Evolutionary conservation across 2,113 vertebrate genomes (phyloP), one percentile per base, ranked within the genome.

Genomic region (Hippolais icterina): DNA sequence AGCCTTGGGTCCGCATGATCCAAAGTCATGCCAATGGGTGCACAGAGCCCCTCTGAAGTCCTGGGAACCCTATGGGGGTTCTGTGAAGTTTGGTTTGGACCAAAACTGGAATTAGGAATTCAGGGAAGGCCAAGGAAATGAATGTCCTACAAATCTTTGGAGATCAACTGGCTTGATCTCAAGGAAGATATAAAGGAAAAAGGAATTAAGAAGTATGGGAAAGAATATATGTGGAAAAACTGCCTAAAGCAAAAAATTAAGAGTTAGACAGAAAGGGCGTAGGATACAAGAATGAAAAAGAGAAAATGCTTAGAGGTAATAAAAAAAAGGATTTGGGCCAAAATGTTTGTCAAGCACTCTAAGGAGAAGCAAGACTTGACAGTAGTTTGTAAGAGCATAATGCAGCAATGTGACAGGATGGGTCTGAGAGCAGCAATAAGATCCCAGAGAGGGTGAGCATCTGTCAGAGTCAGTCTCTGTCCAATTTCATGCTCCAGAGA

Each of bases 381-480:
- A 56, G 53, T 49, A 49, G 46, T 80, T 53, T 46, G 44, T 42
- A 59, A 63, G 10, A 52, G 12, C 49, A 56, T 44, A n/a, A 72
- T 28, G 23, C 27, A 87, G 87, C 46, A 81, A 83, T 8, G 44
- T 44, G 87, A 53, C 50, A 68, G 61, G 25, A 37, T 52, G 59
- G 78, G 56, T 61, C 65, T 59, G 37, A 91, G 46, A 60, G 11
- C 23, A 85, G 47, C 84, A 49, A 12, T 17, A 57, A 76, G 66
- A 79, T 37, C 57, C 35, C 59, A 66, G 49, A 66, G 68, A 91
- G 53, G 57, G 46, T 59, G 44, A 96, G 77, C 81, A 75, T 83
- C 93, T 83, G 76, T 87, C 96, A 87, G 31, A 84, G 88, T 93
- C 77, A 56, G 68, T 84, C 87, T 95, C 90, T 81, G 66, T 74